Evolutionary conservation across 2,113 vertebrate species (phyloP), one percentile per base, ranked within the genome.

Genomic region (Maccullochella peelii): DNA sequence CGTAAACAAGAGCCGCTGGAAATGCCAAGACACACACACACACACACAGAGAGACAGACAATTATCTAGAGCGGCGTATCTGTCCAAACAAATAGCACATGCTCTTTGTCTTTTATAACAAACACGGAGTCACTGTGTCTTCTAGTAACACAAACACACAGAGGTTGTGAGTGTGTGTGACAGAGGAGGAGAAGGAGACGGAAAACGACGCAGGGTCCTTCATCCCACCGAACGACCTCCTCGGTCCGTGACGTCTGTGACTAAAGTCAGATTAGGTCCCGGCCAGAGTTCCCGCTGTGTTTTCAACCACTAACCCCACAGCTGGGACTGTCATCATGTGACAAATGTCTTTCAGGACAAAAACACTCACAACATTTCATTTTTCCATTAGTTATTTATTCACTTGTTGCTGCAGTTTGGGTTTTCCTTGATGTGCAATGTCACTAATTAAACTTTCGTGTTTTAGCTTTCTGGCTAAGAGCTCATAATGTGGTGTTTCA

Each of bases 41-140:
- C 50, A 30, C 82, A 38, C 73, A 42, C 66, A n/a, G n/a, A n/a
- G n/a, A n/a, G 70, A 65, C 59, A 36, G 68, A 59, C 25, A 59
- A 38, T 86, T 75, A 88, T 88, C 79, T 58, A 6, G 73, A 63
- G 66, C 58, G 3, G 30, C 80, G 16, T 85, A 70, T 89, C 84
- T 91, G 85, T 93, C 87, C 86, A 94, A 94, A 94, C 89, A 94
- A 93, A 94, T 38, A 91, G 83, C 89, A 83, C 88, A 88, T 91
- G 90, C 88, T 92, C 87, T 92, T 84, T 88, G 92, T 93, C 91
- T 92, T 86, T 85, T 79, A 88, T 86, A 91, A 94, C 90, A 94
- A 93, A 93, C 91, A 90, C 67, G 21, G 61, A 83, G 82, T 84
- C 79, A 55, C 75, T 47, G 79, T 40, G 82, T 87, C 72, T n/a